Evolutionary conservation across 2,888 invertebrate genomes (phyloP), one percentile per base, ranked within the genome.

Genomic region (Agonopterix arenella): DNA sequence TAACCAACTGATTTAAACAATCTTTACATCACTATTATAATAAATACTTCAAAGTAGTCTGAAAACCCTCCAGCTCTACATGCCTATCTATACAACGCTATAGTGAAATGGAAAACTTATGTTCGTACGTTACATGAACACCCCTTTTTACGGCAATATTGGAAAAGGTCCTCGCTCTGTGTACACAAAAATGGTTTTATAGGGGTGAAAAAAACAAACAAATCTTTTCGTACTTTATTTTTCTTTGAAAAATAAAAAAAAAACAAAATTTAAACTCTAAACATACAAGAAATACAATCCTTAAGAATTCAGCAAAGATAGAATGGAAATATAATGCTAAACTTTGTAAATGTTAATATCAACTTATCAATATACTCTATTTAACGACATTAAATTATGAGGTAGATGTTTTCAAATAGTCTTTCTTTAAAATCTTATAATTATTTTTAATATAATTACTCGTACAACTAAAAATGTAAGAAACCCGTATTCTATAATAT

Each of bases 371-470:
- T 85, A 84, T 76, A 88, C 76, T 84, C 73, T 80, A 80, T 77
- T 76, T 68, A 79, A 81, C 76, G 78, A 77, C 72, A 75, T 84
- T 82, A 85, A 83, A 80, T 79, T 84, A 85, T 85, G 88, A 89
- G 88, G 88, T 89, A 89, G 88, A 84, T 84, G 85, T 79, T 88
- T 89, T 70, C 84, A 79, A 80, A 80, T 80, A 88, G 86, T 88
- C 85, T 83, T 81, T 80, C 71, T 61, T 80, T 77, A 73, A 70
- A 79, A 73, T 28, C 79, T 80, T 82, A 84, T 65, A 72, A 72
- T 40, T 40, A 40, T 40, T 40, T n/a, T 43, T 76, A 80, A 71
- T 62, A 77, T 77, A 62, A 70, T 62, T 64, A 66, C 28, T 28
- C 28, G 28, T 28, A 51, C 52, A 49, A 52, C 49, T 61, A 75